Evolutionary conservation across 2,113 vertebrate species (phyloP), one percentile per base, ranked within the genome.

Genomic region (Smithornis capensis): DNA sequence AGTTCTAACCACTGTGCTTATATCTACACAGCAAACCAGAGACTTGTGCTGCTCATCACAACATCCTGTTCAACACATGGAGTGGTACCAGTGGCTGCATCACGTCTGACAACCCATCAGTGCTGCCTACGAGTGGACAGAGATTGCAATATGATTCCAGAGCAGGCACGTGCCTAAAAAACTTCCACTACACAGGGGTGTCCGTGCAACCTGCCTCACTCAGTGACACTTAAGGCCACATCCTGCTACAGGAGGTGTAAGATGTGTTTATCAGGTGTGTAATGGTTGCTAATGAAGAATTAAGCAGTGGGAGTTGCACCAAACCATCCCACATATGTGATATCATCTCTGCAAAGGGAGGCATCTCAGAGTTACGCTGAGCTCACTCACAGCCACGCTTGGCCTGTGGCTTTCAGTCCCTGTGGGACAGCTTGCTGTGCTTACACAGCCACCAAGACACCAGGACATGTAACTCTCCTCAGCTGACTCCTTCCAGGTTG

Each of bases 271-370:
- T 90, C 82, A 84, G 74, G 35, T 35, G 63, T 81, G 68, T 93
- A 96, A 96, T 86, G 52, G 53, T 40, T 60, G 31, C 65, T 97
- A 95, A 97, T 96, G 92, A 94, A 86, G 87, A 89, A 67, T 74
- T 94, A 96, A 78, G 42, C 80, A 89, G 63, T 75, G 77, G 91
- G 92, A 96, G 91, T 93, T 96, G 94, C 79, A 86, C 44, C 73
- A 75, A 91, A 73, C 37, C 83, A 67, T 89, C 93, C 86, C 91
- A 86, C 59, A 87, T 2, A 4, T 2, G 12, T 97, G 95, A 94
- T 91, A 76, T 52, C 88, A 95, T 95, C 91, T 57, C 21, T 62
- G 73, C 63, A 31, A 63, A 88, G 65, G 59, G 65, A 96, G 76
- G 56, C 64, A 93, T 76, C 56, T 38, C 7, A 1, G n/a, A 67